Conservation (phyloP, 2,888 invertebrate species). For the Drosophila anomelani region DNA sequence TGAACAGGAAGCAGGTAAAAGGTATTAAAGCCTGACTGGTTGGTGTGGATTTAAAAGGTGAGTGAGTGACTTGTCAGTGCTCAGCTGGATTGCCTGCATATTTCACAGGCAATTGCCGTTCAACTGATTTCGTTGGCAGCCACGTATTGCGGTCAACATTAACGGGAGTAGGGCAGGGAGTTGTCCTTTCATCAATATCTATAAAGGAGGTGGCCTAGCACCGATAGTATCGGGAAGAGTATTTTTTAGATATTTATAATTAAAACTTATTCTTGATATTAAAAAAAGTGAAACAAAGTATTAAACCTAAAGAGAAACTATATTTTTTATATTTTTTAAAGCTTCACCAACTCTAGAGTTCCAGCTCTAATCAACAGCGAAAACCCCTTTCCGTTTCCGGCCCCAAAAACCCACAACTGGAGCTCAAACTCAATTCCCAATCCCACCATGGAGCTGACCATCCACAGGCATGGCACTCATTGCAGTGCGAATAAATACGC, state of each 20-base stretch:
- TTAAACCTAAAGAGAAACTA: background rate
- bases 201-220: background rate
- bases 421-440: slow-evolving; percentile 39
- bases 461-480: slow-evolving; percentile 28
- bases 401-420: slow-evolving; percentile 1
- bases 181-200: slow-evolving; percentile 33
- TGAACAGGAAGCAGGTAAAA: background rate
- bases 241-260: background rate
- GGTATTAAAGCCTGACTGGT: slow-evolving; percentile 4
- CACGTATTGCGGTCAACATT: slow-evolving; percentile 72
- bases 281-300: background rate
- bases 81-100: slow-evolving; percentile 22
- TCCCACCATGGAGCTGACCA: slow-evolving; percentile 28
- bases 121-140: slow-evolving; percentile 45
- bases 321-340: too few species aligned
- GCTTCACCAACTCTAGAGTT: background rate
- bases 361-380: slow-evolving; percentile 19
- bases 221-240: background rate
- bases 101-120: slow-evolving; percentile 40
- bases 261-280: background rate
- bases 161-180: slow-evolving; percentile 55
- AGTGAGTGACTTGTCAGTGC: slow-evolving; percentile 19
- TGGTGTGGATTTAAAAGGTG: slow-evolving; percentile 11
- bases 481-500: slow-evolving; percentile 69
- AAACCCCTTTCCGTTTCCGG: background rate